Evolutionary conservation across 2,888 invertebrate genomes (phyloP), one percentile per base, ranked within the genome.

Genomic region (Marronus borbonicus): DNA sequence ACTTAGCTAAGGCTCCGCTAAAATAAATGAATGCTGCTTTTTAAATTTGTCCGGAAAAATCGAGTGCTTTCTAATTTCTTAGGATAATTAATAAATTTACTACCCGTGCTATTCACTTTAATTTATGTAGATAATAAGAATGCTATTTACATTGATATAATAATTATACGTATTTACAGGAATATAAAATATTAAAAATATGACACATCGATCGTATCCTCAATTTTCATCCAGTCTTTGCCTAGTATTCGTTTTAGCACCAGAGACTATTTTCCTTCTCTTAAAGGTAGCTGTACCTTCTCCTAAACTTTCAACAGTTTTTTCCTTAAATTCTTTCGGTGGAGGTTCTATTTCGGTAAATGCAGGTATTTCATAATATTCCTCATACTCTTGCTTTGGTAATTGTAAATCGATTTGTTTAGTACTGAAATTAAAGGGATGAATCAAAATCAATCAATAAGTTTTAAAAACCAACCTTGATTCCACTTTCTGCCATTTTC

Each of bases 401-500:
- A 96, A 87, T 84, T 96, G 93, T 65, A 94, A 90, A 87, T 96
- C 95, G 1, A 94, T 87, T 20, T 89, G 88, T 82, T 91, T 58
- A 62, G 62, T 80, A 79, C 77, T 81, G 64, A 74, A 58, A 77
- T 78, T 49, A 75, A 65, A 36, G 31, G 5, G 31, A 36, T 36
- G 31, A 36, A 1, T 36, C 31, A 36, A 36, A 36, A 36, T 36
- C 4, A 5, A 36, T 36, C 31, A 36, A 36, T 36, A 36, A 36
- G 5, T 5, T 36, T 36, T 36, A 36, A 5, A 17, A 55, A 88
- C 89, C 86, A 89, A 94, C 94, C 90, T 89, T 81, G 90, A 89
- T 79, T 91, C 90, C 7, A 96, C 92, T 5, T 92, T 90, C 83
- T 92, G 91, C 96, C 96, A 96, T n/a, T 91, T 89, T 5, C 96